Evolutionary conservation across 2,888 invertebrate genomes (phyloP), one percentile per base, ranked within the genome.

Genomic region (Lampropteryx suffumata): DNA sequence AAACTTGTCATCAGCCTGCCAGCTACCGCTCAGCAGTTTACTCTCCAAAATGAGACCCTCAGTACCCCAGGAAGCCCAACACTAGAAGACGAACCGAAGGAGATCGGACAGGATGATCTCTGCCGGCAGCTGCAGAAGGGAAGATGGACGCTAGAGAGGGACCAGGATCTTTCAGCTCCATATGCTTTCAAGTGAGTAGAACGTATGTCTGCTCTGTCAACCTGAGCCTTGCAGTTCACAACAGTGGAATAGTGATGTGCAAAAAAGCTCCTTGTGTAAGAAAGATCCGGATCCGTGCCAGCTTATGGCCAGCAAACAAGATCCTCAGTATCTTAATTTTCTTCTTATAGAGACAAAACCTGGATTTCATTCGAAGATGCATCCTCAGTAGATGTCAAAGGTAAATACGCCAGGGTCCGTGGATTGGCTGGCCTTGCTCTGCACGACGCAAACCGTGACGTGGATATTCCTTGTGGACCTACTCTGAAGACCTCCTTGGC

Each of bases 281-380:
- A n/a, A n/a, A n/a, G n/a, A n/a, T n/a, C n/a, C n/a, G n/a, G n/a
- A n/a, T n/a, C n/a, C n/a, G n/a, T n/a, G n/a, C n/a, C n/a, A n/a
- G n/a, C n/a, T n/a, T n/a, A n/a, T n/a, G n/a, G n/a, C n/a, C n/a
- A n/a, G n/a, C n/a, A n/a, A n/a, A n/a, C n/a, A n/a, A 17, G 17
- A 3, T 3, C 4, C 3, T 17, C 17, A 3, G 3, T 24, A 7
- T 14, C 14, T 17, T 10, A 10, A 36, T 24, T n/a, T n/a, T 9
- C 9, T 8, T 28, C 9, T 70, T 75, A 6, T 67, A 93, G 93
- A 70, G 91, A 93, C 69, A 90, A 90, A 39, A 92, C 93, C 10
- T 95, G 95, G 95, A 92, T 95, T 41, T 93, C 95, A 3, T 95
- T 95, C 70, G 95, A 95, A 68, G 95, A 95, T 71, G 82, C 92